These are phyloP conservation scores for Tragelaphus strepsiceros DNA, from an alignment of 2,113 vertebrate species.

Conservation along the genomic window DNA sequence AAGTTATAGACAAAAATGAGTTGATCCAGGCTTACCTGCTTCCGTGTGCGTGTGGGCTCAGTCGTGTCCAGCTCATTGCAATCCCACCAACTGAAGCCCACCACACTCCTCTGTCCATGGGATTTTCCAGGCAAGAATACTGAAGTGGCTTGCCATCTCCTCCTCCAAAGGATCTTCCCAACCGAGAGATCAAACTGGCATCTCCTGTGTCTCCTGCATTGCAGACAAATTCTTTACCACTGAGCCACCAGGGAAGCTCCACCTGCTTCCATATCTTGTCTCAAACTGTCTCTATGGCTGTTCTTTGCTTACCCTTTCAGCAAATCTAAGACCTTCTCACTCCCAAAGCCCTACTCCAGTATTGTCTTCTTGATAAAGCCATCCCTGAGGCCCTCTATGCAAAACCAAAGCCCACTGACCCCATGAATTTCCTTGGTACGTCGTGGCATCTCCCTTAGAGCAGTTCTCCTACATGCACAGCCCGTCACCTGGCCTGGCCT, in stretches of 20 bases:
- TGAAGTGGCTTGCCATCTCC: background rate
- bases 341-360: background rate
- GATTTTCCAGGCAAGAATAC: background rate
- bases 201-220: background rate
- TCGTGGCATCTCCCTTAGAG: background rate
- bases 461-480: background rate
- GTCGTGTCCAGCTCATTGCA: background rate
- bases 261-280: background rate
- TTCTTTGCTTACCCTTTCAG: background rate
- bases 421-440: fast-evolving
- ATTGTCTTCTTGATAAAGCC: background rate
- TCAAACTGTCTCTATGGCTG: background rate
- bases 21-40: slow-evolving; percentile 7
- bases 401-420: background rate
- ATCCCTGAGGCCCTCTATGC: no score
- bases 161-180: background rate
- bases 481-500: background rate
- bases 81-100: background rate
- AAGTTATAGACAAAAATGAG: background rate
- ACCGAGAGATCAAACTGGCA: background rate
- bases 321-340: no score
- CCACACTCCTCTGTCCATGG: background rate
- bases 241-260: background rate
- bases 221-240: background rate
- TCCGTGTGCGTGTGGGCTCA: background rate